Evolutionary conservation across 1,140 invertebrate species (phyloP), one percentile per base, ranked within the genome.

Genomic region (Nymphalis io): DNA sequence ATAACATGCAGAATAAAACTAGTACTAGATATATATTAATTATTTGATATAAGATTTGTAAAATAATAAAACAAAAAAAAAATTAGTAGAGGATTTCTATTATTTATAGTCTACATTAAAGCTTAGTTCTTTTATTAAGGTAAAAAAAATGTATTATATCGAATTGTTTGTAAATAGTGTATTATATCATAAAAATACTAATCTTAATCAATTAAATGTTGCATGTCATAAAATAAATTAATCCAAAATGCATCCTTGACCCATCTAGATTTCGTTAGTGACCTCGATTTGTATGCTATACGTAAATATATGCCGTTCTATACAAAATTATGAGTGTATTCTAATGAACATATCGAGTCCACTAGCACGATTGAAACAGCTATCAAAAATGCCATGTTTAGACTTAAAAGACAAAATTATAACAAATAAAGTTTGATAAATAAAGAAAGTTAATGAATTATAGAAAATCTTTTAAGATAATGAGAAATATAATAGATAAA

Each of bases 261-360:
- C 53, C 63, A 66, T 58, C 20, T 57, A 46, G 8, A 18, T 27
- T 21, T 58, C 55, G 63, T 58, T 63, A 16, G 39, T 66, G 63
- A 66, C 63, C 55, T 58, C 63, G 40, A 66, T 66, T 66, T 66
- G 3, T 39, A 66, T 66, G 46, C 18, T 27, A 20, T 42, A 58
- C 63, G 27, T 66, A 66, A 66, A 58, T 66, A 53, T 51, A 53
- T 33, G 33, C 27, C 44, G n/a, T 18, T 53, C 44, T 63, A 63
- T 53, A 51, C 10, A 38, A 63, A 51, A 51, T 63, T 63, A 63
- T 63, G 11, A 51, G 13, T 63, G 40, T 63, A 39, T 63, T 38
- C 20, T 10, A 53, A 8, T 63, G 60, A 63, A 63, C 60, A 53
- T 63, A n/a, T n/a, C n/a, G n/a, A 46, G 60, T 16, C 23, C 18